phyloP scores from a whole-genome alignment of 1,140 invertebrate genomes.

The Drosophila jambulina region DNA sequence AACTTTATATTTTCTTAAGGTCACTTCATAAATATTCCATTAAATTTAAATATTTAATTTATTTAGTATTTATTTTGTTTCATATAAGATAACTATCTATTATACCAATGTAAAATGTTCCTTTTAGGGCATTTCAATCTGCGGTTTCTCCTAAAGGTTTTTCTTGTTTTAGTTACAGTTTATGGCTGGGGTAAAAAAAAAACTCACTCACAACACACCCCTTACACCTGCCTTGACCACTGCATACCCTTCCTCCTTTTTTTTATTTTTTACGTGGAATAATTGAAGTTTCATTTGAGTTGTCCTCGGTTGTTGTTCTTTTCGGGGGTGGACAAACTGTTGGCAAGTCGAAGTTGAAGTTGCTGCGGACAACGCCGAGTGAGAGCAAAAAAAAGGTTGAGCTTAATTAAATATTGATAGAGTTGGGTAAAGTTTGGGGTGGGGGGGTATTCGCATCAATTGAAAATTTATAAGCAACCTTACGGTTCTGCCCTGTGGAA shows the following conservation, averaged over 20 bases:
- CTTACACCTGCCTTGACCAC: conserved; percentile 13
- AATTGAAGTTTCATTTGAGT: conserved; percentile 83
- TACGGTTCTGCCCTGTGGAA: conserved; percentile 16
- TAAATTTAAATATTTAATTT: background rate
- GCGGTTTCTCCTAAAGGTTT: background rate
- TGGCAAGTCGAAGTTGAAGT: conserved; percentile 29
- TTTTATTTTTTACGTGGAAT: conserved; percentile 82
- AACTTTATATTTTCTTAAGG: background rate
- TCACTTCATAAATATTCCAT: too few relatives aligned
- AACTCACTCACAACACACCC: background rate
- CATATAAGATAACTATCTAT: background rate
- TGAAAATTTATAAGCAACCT: conserved; percentile 70
- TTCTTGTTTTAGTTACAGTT: conserved; percentile 39
- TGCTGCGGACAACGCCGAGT: conserved; percentile 47
- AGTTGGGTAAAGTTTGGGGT: conserved; percentile 17
- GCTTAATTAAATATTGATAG: conserved; percentile 80
- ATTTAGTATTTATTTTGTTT: background rate
- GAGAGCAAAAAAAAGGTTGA: conserved; percentile 61
- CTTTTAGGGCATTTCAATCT: background rate
- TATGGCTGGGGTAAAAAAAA: conserved; percentile 7
- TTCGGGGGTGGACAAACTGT: conserved; percentile 16
- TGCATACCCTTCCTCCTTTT: conserved; percentile 34
- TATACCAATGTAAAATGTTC: background rate
- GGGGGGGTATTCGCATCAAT: conserved; percentile 46
- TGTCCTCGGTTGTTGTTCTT: conserved; percentile 48